phyloP scores from a whole-genome alignment of 2,888 invertebrate species.

The Synergus umbraculus region DNA sequence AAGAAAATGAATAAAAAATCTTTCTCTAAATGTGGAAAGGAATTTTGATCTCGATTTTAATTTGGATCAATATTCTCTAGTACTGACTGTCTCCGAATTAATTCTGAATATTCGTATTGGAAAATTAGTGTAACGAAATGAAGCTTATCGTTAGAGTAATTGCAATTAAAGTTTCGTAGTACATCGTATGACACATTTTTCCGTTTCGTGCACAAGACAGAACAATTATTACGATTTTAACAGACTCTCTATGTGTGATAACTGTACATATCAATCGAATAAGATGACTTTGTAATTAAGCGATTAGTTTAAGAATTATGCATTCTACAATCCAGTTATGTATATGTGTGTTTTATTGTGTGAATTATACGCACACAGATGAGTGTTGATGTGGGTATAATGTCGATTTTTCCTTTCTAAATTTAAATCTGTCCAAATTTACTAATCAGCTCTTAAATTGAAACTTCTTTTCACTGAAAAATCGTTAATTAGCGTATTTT shows the following conservation, averaged over 20 bases:
- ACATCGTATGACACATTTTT: conserved; percentile 20
- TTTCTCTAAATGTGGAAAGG: background rate
- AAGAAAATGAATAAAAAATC: background rate
- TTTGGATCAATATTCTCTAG: background rate
- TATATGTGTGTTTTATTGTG: conserved; percentile 50
- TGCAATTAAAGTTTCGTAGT: conserved; percentile 43
- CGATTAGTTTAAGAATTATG: conserved; percentile 46
- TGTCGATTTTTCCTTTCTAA: conserved; percentile 38
- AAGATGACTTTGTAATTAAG: conserved; percentile 53
- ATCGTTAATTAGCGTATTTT: background rate
- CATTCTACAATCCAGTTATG: conserved; percentile 27
- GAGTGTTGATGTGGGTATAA: conserved; percentile 52
- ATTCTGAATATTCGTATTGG: conserved; percentile 29
- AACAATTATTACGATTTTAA: conserved; percentile 40
- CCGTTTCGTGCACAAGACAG: conserved; percentile 30
- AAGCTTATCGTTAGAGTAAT: conserved; percentile 28
- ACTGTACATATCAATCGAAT: conserved; percentile 62
- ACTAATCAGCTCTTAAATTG: background rate
- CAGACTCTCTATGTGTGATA: conserved; percentile 62
- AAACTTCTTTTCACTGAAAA: background rate
- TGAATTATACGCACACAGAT: conserved; percentile 49
- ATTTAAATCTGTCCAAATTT: conserved; percentile 18
- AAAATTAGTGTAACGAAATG: conserved; percentile 14
- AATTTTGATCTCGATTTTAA: background rate
- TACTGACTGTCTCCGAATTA: conserved; percentile 11